Conservation (phyloP, 2,797 vertebrate species). For the Apodemus agrarius region DNA sequence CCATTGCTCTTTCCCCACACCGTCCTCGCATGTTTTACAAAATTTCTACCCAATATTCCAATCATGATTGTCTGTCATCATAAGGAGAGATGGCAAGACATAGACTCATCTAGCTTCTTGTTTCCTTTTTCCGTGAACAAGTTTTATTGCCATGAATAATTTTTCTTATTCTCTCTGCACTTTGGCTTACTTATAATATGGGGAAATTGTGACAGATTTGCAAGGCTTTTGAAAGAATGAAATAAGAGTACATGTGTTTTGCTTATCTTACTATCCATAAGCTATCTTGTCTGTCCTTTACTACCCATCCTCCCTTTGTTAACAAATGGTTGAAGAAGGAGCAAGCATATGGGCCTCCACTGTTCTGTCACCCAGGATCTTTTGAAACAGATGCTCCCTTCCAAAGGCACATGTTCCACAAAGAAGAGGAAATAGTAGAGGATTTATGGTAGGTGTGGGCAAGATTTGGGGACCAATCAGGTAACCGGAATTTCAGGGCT, state of each 20-base stretch:
- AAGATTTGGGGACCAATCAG: rapidly evolving
- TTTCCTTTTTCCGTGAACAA: not conserved
- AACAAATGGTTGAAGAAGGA: not conserved
- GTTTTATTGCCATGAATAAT: not conserved
- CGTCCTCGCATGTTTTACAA: not conserved
- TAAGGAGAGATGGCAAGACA: rapidly evolving
- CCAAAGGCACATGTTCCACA: not conserved
- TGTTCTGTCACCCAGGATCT: not conserved
- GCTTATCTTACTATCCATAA: not conserved
- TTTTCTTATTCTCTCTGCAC: not conserved
- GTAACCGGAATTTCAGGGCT: not conserved
- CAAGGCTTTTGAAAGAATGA: not conserved
- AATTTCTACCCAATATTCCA: rapidly evolving
- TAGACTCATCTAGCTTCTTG: not conserved
- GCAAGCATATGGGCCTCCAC: not conserved
- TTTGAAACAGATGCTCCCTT: not conserved
- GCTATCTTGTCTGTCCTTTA: not conserved
- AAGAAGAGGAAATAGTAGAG: not conserved
- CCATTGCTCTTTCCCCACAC: not conserved
- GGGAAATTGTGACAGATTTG: not conserved
- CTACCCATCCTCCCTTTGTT: not conserved
- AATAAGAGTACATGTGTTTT: not conserved
- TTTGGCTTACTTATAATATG: not conserved
- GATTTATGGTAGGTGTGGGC: not conserved
- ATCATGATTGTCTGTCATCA: not conserved